Conservation (phyloP, 1,140 invertebrate species). For the Planococcus citri region DNA sequence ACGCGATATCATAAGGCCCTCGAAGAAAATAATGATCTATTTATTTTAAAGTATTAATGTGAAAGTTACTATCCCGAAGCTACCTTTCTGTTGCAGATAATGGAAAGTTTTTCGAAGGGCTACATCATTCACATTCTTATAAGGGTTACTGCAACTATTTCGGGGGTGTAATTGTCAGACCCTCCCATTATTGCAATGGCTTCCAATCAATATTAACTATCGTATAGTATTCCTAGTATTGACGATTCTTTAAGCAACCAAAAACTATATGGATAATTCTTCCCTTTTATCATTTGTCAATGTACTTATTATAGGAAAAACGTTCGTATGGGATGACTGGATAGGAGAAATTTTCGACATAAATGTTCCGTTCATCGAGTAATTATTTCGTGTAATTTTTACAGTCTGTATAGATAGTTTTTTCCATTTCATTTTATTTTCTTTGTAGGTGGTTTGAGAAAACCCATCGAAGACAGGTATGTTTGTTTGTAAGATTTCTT, state of each 20-base stretch:
- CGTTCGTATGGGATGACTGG: no score
- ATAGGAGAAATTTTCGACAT: no score
- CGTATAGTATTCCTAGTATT: background rate
- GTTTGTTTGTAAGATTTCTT: no score
- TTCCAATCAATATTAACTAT: conserved; percentile 8
- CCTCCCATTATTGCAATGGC: conserved; percentile 5
- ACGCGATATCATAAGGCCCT: no score
- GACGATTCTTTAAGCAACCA: conserved; percentile 1
- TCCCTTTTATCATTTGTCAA: no score
- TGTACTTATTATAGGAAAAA: no score
- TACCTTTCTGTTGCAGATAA: conserved; percentile 2
- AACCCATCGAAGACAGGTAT: no score
- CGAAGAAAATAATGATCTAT: background rate
- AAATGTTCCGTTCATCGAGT: no score
- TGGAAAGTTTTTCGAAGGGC: conserved; percentile 2
- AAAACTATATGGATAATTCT: background rate
- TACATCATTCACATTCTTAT: background rate
- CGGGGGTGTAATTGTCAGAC: conserved; percentile 1
- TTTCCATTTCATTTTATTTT: no score
- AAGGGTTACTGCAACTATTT: conserved; percentile 6
- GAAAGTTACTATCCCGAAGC: background rate
- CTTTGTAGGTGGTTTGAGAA: no score
- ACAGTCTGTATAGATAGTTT: no score
- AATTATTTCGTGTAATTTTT: no score
- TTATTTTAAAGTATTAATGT: background rate